Evolutionary conservation across 2,113 vertebrate species (phyloP).

Genomic region (Calidris pygmaea): DNA sequence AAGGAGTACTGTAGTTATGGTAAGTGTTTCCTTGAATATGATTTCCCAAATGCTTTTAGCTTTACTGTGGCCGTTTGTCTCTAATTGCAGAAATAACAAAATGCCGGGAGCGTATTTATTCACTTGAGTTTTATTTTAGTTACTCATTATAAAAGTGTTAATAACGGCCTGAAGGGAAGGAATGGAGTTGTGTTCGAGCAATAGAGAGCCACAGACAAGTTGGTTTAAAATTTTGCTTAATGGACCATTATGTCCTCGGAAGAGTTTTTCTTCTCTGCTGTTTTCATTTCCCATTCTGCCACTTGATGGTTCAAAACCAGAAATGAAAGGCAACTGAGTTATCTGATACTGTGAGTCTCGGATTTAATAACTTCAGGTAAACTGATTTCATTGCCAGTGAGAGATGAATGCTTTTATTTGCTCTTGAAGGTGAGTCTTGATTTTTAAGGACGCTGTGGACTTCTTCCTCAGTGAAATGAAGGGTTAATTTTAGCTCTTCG

Average conservation of each 20-base stretch:
- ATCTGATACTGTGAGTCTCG: background rate
- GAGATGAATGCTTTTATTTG: background rate
- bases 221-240: slow-evolving; percentile 22
- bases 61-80: background rate
- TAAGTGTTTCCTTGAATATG: background rate
- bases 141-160: slow-evolving; percentile 43
- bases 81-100: slow-evolving; percentile 39
- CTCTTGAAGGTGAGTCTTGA: background rate
- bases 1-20: background rate
- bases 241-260: background rate
- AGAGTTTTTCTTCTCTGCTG: background rate
- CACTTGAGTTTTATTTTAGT: slow-evolving; percentile 43
- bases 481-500: background rate
- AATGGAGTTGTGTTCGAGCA: background rate
- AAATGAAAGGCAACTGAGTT: background rate
- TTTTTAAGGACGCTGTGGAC: background rate
- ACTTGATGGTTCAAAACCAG: background rate
- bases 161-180: slow-evolving; percentile 12
- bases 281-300: slow-evolving; percentile 1
- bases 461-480: background rate
- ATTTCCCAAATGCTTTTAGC: slow-evolving; percentile 18
- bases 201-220: background rate
- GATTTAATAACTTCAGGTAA: background rate
- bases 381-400: background rate
- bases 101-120: background rate